These are phyloP conservation scores for Cercopithecus hamlyni DNA, from an alignment of 2,797 vertebrate genomes.

Conservation along the genomic window DNA sequence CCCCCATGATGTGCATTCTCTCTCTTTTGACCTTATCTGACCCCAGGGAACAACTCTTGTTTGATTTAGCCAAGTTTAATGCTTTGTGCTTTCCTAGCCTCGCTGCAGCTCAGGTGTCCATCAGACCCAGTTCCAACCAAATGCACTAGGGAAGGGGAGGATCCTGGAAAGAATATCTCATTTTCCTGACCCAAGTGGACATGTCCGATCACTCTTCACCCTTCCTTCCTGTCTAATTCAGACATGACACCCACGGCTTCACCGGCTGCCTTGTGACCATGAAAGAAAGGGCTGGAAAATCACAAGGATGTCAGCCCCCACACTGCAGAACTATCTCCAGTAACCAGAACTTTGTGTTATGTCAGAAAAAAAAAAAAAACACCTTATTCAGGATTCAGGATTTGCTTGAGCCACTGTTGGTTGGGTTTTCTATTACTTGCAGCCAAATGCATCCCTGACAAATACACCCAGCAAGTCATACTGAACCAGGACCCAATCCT, in stretches of 20 bases:
- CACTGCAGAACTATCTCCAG: neutral
- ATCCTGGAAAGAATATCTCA: neutral
- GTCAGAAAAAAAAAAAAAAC: neutral
- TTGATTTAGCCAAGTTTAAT: neutral
- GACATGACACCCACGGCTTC: neutral
- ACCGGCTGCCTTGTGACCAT: neutral
- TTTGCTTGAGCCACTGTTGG: neutral
- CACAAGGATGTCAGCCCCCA: neutral
- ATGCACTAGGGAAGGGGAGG: neutral
- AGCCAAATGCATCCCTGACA: neutral
- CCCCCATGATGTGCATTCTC: neutral
- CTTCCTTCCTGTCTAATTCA: neutral
- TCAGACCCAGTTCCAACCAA: neutral
- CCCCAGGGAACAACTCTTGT: neutral
- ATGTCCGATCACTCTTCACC: neutral
- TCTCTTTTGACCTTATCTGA: neutral
- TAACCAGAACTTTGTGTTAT: neutral
- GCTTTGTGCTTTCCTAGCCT: neutral
- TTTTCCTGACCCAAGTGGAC: neutral
- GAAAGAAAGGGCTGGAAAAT: conserved; percentile 14
- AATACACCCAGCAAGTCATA: neutral
- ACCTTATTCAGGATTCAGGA: neutral
- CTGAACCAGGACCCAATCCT: neutral
- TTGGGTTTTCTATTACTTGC: neutral
- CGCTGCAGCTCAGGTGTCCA: neutral